Percentiles rank a stretch among this genome's conserved stretches.
Evolutionary conservation across 2,113 vertebrate genomes (phyloP).

Genomic region (Pachypanchax playfairii): DNA sequence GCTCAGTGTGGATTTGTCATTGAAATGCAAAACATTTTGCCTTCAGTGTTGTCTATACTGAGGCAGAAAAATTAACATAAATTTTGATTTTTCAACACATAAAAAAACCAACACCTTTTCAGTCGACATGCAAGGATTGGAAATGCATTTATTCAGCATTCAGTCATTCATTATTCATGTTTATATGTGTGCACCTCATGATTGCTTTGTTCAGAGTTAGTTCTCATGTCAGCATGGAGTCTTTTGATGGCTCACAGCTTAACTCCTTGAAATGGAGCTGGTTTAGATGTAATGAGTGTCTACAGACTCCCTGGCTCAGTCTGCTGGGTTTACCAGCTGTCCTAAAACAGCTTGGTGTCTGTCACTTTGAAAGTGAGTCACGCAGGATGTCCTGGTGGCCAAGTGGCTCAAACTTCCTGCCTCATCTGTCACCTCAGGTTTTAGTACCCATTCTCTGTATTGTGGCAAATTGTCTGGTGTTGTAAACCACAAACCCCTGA

Average conservation of each 20-base stretch:
- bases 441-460: slow-evolving; percentile 48
- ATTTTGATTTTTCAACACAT: slow-evolving; percentile 63
- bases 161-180: slow-evolving; percentile 73
- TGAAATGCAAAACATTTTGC: slow-evolving; percentile 72
- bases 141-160: slow-evolving; percentile 66
- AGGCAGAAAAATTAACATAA: slow-evolving; percentile 65
- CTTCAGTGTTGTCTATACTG: slow-evolving; percentile 50
- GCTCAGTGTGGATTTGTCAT: slow-evolving; percentile 69
- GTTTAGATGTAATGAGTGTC: slow-evolving; percentile 41
- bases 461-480: slow-evolving; percentile 30
- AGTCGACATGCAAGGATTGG: slow-evolving; percentile 50
- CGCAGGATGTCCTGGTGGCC: slow-evolving; percentile 72
- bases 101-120: slow-evolving; percentile 49
- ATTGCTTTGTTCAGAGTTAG: slow-evolving; percentile 63
- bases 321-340: slow-evolving; percentile 24
- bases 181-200: slow-evolving; percentile 53
- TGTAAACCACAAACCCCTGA: slow-evolving; percentile 60
- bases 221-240: slow-evolving; percentile 46
- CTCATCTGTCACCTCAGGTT: slow-evolving; percentile 61
- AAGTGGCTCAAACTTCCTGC: slow-evolving; percentile 71
- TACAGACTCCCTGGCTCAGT: slow-evolving; percentile 38
- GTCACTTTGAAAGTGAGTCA: slow-evolving; percentile 66
- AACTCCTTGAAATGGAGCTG: slow-evolving; percentile 52
- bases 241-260: slow-evolving; percentile 54
- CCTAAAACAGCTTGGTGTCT: slow-evolving; percentile 44